A percentile compares a stretch with the other conserved stretches of the same genome.
Evolutionary conservation across 2,113 vertebrate genomes (phyloP).

Genomic region (Sylvietta virens): DNA sequence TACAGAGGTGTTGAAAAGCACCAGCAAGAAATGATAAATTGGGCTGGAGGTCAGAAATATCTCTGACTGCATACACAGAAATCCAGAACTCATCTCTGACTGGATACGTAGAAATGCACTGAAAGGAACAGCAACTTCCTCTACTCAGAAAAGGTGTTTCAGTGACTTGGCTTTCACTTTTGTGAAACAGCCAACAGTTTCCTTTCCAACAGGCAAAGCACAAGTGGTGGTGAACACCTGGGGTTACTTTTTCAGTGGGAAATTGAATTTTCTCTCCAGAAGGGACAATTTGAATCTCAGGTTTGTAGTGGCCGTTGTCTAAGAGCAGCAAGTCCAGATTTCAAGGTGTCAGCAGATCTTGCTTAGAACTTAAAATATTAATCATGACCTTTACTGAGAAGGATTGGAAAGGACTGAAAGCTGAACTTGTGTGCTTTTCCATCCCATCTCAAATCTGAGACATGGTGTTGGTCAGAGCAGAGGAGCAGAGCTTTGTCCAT

Average conservation of each 20-base stretch:
- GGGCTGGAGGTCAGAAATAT: not conserved
- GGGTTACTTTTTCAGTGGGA: not conserved
- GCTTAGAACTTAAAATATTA: not conserved
- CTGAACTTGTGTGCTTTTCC: not conserved
- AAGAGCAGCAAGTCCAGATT: not conserved
- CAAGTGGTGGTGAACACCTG: not conserved
- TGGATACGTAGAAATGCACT: conserved; percentile 16
- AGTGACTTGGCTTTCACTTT: conserved; percentile 40
- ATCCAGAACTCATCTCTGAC: not conserved
- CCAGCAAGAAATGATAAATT: not conserved
- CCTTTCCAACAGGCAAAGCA: not conserved
- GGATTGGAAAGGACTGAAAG: not conserved
- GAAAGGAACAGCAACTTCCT: conserved; percentile 33
- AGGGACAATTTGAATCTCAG: not conserved
- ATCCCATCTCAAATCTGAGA: not conserved
- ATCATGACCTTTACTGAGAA: not conserved
- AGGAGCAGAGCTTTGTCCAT: not conserved
- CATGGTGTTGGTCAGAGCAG: not conserved
- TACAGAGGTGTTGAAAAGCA: not conserved
- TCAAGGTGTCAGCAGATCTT: not conserved
- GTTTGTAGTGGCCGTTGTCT: not conserved
- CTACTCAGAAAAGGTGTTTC: conserved; percentile 36
- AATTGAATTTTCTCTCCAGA: conserved; percentile 4
- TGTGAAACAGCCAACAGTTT: not conserved
- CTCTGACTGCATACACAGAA: not conserved